Base-by-base conservation (phyloP, 1,140 invertebrate genomes). In the Magallana gigas region DNA sequence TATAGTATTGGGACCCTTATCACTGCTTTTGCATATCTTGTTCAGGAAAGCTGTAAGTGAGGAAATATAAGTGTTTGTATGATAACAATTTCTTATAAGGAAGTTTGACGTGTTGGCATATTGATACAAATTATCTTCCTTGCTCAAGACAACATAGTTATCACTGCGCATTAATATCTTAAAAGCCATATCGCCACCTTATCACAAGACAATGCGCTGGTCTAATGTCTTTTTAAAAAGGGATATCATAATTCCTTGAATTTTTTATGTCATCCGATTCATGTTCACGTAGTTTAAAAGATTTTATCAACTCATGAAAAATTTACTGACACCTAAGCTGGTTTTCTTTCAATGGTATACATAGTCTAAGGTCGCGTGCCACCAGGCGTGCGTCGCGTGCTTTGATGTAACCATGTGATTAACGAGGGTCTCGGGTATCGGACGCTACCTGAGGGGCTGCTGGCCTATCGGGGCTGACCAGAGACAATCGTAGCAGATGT, bases 41-140 rank as follows among this genome's bases (percentile, higher is more conserved):
- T 76, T 76, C 68, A 76, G 68, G 68, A 76, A 76, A 76, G 68
- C 7, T 76, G 18, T 23, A 76, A 76, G 68, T 76, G 68, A 29
- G 68, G 68, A 76, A 36, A 36, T 76, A 76, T 76, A 36, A 76
- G 68, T 76, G 68, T 76, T 76, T 76, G 68, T 76, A 76, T 76
- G 68, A 76, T 76, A 76, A 76, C 23, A 76, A 76, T 76, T 76
- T 76, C 68, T 76, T 76, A 76, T 76, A 76, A 76, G 68, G 68
- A 76, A 76, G 68, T 76, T 23, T 76, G 68, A 76, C 68, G 68
- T 68, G 64, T 68, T n/a, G 14, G 23, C 18, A 23, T 76, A 76
- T 76, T 76, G 68, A 76, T 76, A 76, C 68, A 12, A 29, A 11
- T 76, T 29, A 29, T 23, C 11, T 29, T 76, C 23, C 36, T 23